Evolutionary conservation across 1,140 invertebrate species (phyloP).

Genomic region (Pseudomyrmex concolor): DNA sequence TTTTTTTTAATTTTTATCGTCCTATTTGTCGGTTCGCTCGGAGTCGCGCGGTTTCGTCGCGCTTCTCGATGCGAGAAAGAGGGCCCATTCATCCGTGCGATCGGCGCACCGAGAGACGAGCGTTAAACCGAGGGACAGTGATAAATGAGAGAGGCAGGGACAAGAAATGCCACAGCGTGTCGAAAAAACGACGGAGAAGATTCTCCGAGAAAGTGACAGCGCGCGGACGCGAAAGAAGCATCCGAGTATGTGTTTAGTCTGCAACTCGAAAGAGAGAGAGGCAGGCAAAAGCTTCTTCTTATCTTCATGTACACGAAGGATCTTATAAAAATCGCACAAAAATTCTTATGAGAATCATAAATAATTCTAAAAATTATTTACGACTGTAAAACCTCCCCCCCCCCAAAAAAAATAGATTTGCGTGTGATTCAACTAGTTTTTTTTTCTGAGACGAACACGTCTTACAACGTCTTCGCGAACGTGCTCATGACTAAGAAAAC

Average conservation of each 20-base stretch:
- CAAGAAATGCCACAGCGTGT: constrained; percentile 29
- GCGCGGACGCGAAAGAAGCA: constrained; percentile 14
- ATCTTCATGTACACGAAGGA: background rate
- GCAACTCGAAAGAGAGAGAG: background rate
- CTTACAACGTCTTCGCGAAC: too few relatives aligned
- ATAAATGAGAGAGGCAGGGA: constrained; percentile 49
- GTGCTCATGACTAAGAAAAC: constrained; percentile 30
- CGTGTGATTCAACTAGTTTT: too few relatives aligned
- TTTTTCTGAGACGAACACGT: too few relatives aligned
- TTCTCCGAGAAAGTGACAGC: constrained; percentile 24
- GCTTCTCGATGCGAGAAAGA: constrained; percentile 29
- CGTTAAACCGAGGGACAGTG: constrained; percentile 46
- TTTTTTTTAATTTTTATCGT: constrained; percentile 3
- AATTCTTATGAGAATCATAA: too few relatives aligned
- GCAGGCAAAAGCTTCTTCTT: background rate
- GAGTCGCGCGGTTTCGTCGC: background rate
- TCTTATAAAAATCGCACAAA: too few relatives aligned
- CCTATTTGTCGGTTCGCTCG: constrained; percentile 3
- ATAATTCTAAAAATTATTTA: too few relatives aligned
- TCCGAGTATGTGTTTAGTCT: constrained; percentile 41
- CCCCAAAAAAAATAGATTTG: too few relatives aligned
- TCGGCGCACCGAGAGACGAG: constrained; percentile 20
- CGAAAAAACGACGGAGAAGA: constrained; percentile 14
- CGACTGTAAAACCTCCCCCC: too few relatives aligned
- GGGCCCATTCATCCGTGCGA: constrained; percentile 9